phyloP scores from a whole-genome alignment of 1,140 invertebrate species.

The Luehdorfia chinensis region DNA sequence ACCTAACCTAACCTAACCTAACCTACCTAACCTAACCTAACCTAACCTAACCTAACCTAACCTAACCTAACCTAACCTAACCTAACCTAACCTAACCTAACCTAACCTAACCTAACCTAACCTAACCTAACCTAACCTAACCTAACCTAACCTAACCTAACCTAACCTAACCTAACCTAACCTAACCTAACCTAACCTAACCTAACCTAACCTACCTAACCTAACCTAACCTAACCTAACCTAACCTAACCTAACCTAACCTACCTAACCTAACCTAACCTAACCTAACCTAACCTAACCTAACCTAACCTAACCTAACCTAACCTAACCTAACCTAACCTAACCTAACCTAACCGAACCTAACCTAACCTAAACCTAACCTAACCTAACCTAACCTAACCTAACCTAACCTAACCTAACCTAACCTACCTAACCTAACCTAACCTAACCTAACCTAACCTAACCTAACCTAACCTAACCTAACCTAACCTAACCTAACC shows the following conservation, averaged over 20 bases:
- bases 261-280: conserved; percentile 30
- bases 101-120: conserved; percentile 37
- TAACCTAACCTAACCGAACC: conserved; percentile 31
- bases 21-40: conserved; percentile 32
- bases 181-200: conserved; percentile 40
- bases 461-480: conserved; percentile 44
- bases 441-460: conserved; percentile 38
- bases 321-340: conserved; percentile 32
- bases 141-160: conserved; percentile 34
- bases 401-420: conserved; percentile 47
- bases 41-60: conserved; percentile 44
- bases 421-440: conserved; percentile 34
- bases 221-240: conserved; percentile 34
- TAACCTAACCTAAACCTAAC: conserved; percentile 39
- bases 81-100: conserved; percentile 35
- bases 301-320: conserved; percentile 40
- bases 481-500: conserved; percentile 26
- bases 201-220: conserved; percentile 37
- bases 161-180: conserved; percentile 41
- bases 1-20: conserved; percentile 36
- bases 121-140: conserved; percentile 41
- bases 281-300: conserved; percentile 38
- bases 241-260: conserved; percentile 26
- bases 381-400: conserved; percentile 43
- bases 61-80: conserved; percentile 43